phyloP scores from a whole-genome alignment of 2,797 vertebrate species.

The Danio tinwini region DNA sequence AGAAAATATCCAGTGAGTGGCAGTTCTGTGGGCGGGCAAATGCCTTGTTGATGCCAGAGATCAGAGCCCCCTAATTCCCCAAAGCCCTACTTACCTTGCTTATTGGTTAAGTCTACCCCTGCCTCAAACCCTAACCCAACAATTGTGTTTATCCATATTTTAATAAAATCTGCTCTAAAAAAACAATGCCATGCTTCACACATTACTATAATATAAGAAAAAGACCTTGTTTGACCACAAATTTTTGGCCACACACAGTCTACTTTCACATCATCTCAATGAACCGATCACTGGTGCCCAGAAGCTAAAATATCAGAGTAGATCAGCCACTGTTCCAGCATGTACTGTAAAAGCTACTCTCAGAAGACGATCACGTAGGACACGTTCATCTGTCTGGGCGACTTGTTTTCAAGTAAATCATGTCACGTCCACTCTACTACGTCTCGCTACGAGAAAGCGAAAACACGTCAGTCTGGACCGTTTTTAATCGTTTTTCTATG shows the following conservation, averaged over 20 bases:
- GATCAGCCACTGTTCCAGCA: neutral
- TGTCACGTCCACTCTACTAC: neutral
- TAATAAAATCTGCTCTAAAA: no score
- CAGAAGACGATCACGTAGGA: neutral
- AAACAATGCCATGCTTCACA: neutral
- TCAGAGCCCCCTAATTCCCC: no score
- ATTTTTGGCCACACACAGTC: neutral
- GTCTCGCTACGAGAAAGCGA: conserved; percentile 13
- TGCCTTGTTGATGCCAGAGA: no score
- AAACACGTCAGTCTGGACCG: conserved; percentile 9
- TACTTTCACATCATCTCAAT: neutral
- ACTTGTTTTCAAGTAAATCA: conserved; percentile 1
- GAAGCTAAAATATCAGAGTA: neutral
- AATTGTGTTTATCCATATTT: no score
- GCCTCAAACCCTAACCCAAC: no score
- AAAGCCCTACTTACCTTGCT: no score
- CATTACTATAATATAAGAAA: neutral
- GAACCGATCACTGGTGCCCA: neutral
- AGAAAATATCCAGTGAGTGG: no score
- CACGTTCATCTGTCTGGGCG: conserved; percentile 2
- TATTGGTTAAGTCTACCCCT: no score
- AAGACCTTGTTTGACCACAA: neutral
- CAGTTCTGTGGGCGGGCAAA: no score
- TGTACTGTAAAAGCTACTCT: neutral
- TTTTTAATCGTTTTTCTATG: conserved; percentile 19